Conservation (phyloP, 2,113 vertebrate species). For the Semicossyphus pulcher region DNA sequence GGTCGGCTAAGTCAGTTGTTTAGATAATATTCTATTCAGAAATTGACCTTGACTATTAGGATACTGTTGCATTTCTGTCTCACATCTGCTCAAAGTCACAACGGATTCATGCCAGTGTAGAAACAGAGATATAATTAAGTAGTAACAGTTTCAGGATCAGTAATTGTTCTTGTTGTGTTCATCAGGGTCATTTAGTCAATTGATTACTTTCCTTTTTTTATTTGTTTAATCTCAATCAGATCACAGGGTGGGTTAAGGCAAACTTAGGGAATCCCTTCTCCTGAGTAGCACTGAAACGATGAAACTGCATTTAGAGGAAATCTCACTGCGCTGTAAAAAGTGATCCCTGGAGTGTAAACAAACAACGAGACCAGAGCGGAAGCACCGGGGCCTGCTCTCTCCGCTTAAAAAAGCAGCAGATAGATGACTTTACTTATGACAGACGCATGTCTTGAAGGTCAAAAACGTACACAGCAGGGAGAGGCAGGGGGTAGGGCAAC, state of each 20-base stretch:
- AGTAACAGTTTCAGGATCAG: conserved; percentile 49
- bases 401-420: conserved; percentile 41
- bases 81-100: conserved; percentile 44
- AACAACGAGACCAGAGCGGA: conserved; percentile 2
- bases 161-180: conserved; percentile 55
- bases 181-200: conserved; percentile 60
- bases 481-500: conserved; percentile 11
- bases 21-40: conserved; percentile 56
- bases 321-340: conserved; percentile 48
- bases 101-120: conserved; percentile 48
- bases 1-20: conserved; percentile 50
- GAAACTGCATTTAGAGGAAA: conserved; percentile 25
- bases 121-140: conserved; percentile 44
- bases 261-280: conserved; percentile 27
- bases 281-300: conserved; percentile 8
- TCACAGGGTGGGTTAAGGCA: conserved; percentile 30
- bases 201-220: conserved; percentile 21
- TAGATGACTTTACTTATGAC: conserved; percentile 34
- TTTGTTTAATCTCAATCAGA: conserved; percentile 51
- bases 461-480: conserved; percentile 4
- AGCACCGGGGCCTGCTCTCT: conserved; percentile 20
- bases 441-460: conserved; percentile 13
- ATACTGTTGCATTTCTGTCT: conserved; percentile 46
- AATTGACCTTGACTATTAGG: conserved; percentile 54
- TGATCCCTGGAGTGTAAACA: conserved; percentile 37